Percentiles rank a stretch among this genome's conserved stretches.
These are phyloP conservation scores for Zophobas atratus DNA, from an alignment of 1,140 invertebrate genomes.

Conservation along the genomic window DNA sequence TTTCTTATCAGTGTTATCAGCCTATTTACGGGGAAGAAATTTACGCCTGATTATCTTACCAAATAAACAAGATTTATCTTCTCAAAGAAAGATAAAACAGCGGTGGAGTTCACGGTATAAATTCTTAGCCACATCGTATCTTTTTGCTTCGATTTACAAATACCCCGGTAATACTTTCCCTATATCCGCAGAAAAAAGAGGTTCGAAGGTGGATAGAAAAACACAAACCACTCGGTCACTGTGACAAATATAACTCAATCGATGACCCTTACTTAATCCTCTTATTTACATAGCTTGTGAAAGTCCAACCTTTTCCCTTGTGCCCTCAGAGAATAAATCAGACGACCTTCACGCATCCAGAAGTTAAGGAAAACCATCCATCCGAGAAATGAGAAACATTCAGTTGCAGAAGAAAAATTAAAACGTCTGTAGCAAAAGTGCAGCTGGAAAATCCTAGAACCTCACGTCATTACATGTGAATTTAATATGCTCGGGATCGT, in stretches of 20 bases:
- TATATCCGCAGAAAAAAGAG: constrained; percentile 29
- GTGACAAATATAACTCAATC: constrained; percentile 43
- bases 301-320: constrained; percentile 21
- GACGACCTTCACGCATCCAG: background rate
- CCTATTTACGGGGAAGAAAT: background rate
- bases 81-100: constrained; percentile 30
- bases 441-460: too few relatives aligned
- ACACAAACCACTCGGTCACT: constrained; percentile 41
- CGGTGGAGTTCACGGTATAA: constrained; percentile 37
- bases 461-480: too few relatives aligned
- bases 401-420: constrained; percentile 1
- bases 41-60: background rate
- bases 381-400: constrained; percentile 7
- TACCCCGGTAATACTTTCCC: constrained; percentile 29
- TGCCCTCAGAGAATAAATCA: constrained; percentile 20
- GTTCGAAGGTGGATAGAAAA: constrained; percentile 33
- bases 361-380: constrained; percentile 19
- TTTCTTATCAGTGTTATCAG: background rate
- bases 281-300: constrained; percentile 35
- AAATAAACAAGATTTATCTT: constrained; percentile 32
- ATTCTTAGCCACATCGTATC: constrained; percentile 29
- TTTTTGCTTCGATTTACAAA: constrained; percentile 41
- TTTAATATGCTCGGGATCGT: background rate
- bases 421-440: background rate
- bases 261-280: constrained; percentile 42